Conservation (phyloP, 35 echinoderm and acorn worm genomes). For the Apostichopus japonicus region DNA sequence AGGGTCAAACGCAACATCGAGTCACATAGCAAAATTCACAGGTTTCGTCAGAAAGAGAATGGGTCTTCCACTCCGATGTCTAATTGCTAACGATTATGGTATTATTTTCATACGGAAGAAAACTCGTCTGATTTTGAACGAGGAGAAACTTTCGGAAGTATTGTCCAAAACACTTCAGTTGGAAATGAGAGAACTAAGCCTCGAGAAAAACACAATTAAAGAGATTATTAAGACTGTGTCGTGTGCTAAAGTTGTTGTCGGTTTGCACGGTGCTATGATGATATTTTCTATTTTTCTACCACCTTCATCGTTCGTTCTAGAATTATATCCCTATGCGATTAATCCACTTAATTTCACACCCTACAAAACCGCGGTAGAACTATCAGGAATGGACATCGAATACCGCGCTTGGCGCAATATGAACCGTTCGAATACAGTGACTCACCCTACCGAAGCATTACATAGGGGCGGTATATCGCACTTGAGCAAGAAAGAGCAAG, state of each 20-base stretch:
- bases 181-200: not conserved
- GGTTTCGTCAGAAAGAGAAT: not conserved
- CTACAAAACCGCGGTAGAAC: conserved; percentile 4
- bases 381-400: conserved; percentile 19
- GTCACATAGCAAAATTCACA: not conserved
- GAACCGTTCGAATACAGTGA: conserved; percentile 41
- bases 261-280: conserved; percentile 49
- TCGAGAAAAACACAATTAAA: not conserved
- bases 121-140: conserved; percentile 7
- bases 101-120: not conserved
- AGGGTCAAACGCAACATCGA: too few species aligned
- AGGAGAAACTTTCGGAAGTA: not conserved
- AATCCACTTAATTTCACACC: conserved; percentile 47
- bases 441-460: not conserved
- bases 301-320: conserved; percentile 6
- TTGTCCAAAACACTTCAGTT: too few species aligned
- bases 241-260: conserved; percentile 25
- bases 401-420: conserved; percentile 53
- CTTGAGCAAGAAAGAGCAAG: conserved; percentile 5
- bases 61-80: not conserved
- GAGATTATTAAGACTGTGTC: conserved; percentile 1
- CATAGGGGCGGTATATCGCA: conserved; percentile 47
- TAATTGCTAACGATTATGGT: not conserved
- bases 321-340: conserved; percentile 57
- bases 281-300: conserved; percentile 58